A percentile compares a stretch with the other conserved stretches of the same genome.
phyloP scores from a whole-genome alignment of 1,140 invertebrate species.

The Drosophila malerkotliana region DNA sequence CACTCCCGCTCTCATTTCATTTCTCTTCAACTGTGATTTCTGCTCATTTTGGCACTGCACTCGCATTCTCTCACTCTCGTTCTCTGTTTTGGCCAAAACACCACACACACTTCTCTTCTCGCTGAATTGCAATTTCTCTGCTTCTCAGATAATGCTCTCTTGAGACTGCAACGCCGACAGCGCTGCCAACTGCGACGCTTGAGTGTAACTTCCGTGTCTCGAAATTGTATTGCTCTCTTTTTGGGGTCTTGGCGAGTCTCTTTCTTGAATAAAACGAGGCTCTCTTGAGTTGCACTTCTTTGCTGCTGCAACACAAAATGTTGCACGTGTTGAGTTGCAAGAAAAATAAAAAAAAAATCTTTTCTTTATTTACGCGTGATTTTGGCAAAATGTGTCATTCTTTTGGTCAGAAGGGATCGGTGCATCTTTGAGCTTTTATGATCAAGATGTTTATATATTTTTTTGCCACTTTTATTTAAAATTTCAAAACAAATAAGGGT shows the following conservation, averaged over 20 bases:
- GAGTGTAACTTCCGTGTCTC: constrained; percentile 19
- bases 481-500: too few relatives aligned
- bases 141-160: not conserved
- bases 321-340: constrained; percentile 11
- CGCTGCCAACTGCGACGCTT: constrained; percentile 20
- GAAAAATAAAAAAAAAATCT: not conserved
- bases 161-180: constrained; percentile 27
- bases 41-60: not conserved
- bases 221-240: not conserved
- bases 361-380: too few relatives aligned
- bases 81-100: constrained; percentile 10
- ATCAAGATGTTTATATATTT: too few relatives aligned
- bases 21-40: constrained; percentile 3
- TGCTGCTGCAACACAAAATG: constrained; percentile 45
- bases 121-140: not conserved
- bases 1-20: constrained; percentile 1
- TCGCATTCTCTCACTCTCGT: constrained; percentile 6
- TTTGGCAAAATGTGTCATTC: too few relatives aligned
- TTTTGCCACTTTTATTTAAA: too few relatives aligned
- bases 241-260: not conserved
- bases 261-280: not conserved
- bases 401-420: too few relatives aligned
- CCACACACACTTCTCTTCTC: not conserved
- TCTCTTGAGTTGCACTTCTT: constrained; percentile 28
- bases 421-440: too few relatives aligned